Conservation (phyloP, 1,140 invertebrate species). For the Ooceraea biroi region DNA sequence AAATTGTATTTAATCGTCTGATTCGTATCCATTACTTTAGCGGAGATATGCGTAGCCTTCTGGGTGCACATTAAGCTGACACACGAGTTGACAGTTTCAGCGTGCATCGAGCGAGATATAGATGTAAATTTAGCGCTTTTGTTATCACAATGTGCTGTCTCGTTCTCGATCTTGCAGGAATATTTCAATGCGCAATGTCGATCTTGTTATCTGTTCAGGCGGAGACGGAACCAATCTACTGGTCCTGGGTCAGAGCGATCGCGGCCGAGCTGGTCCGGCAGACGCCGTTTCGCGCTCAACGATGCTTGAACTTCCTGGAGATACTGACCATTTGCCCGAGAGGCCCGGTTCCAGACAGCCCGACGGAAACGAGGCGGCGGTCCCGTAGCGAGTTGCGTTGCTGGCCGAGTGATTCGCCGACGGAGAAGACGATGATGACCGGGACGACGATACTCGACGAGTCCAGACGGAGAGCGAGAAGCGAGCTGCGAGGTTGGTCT, state of each 20-base stretch:
- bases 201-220: constrained; percentile 83
- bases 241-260: constrained; percentile 88
- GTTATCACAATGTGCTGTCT: too few relatives aligned
- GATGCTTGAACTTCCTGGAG: constrained; percentile 84
- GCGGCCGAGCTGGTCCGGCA: constrained; percentile 89
- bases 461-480: constrained; percentile 77
- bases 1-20: constrained; percentile 34
- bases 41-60: background rate
- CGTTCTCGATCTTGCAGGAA: background rate
- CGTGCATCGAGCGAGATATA: too few relatives aligned
- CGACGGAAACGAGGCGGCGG: constrained; percentile 80
- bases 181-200: background rate
- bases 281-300: constrained; percentile 87
- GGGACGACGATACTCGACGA: constrained; percentile 74
- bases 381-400: constrained; percentile 83
- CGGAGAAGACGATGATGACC: constrained; percentile 66
- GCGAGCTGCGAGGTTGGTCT: constrained; percentile 83
- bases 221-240: constrained; percentile 87
- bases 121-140: too few relatives aligned
- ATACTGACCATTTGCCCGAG: constrained; percentile 84
- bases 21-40: background rate
- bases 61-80: too few relatives aligned
- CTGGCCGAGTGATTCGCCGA: constrained; percentile 79
- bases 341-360: constrained; percentile 80
- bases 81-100: too few relatives aligned